phyloP scores from a whole-genome alignment of 2,888 invertebrate genomes.

The Rambutsinella grinnellia region DNA sequence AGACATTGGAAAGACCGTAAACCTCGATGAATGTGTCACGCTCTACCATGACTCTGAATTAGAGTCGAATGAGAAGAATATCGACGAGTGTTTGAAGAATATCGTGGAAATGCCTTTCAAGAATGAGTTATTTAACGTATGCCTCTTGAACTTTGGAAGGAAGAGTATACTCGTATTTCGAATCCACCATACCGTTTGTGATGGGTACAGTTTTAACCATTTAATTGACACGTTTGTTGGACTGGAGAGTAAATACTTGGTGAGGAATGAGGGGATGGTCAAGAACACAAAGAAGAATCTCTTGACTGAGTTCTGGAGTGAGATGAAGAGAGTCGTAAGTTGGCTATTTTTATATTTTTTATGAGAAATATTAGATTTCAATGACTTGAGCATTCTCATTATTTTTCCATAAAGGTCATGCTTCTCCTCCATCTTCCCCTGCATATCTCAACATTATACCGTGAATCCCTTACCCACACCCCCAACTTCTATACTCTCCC shows the following conservation, averaged over 20 bases:
- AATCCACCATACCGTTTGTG: constrained; percentile 63
- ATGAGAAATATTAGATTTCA: too few relatives aligned
- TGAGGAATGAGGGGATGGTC: too few relatives aligned
- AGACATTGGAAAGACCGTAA: constrained; percentile 16
- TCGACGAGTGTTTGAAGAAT: constrained; percentile 47
- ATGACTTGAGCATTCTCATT: constrained; percentile 1
- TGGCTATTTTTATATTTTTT: too few relatives aligned
- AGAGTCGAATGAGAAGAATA: constrained; percentile 39
- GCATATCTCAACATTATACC: constrained; percentile 49
- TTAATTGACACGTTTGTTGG: constrained; percentile 60
- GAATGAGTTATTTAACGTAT: constrained; percentile 51
- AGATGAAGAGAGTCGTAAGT: too few relatives aligned
- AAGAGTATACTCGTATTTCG: constrained; percentile 57
- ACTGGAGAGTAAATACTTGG: constrained; percentile 55
- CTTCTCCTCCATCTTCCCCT: constrained; percentile 46
- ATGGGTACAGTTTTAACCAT: constrained; percentile 65
- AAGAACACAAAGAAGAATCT: too few relatives aligned
- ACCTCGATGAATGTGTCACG: constrained; percentile 41
- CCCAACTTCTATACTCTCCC: constrained; percentile 56
- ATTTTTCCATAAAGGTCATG: constrained; percentile 25
- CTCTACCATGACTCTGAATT: constrained; percentile 43
- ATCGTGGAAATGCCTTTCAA: constrained; percentile 50
- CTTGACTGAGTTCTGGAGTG: too few relatives aligned
- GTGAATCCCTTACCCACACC: constrained; percentile 53
- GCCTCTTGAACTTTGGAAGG: constrained; percentile 51